Conservation (phyloP, 2,113 vertebrate species). For the Dascyllus trimaculatus region DNA sequence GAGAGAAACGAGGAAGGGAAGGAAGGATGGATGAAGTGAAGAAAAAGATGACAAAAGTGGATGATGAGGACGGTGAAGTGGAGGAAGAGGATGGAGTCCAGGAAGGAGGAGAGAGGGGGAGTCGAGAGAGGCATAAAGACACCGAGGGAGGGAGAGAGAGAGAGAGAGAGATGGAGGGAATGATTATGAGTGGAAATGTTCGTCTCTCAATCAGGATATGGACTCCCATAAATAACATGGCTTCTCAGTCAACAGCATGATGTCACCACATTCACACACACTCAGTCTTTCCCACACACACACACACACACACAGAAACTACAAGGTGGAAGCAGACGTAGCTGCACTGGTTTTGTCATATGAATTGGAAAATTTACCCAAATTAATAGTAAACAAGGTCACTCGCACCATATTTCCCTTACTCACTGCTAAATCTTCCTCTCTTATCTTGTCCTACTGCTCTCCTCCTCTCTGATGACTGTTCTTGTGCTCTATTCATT, state of each 20-base stretch:
- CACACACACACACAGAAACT: neutral
- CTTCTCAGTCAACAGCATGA: conserved; percentile 63
- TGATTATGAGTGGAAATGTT: conserved; percentile 67
- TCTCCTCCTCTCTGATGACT: neutral
- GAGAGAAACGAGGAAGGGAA: neutral
- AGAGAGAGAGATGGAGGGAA: conserved; percentile 34
- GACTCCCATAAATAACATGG: conserved; percentile 69
- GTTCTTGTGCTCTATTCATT: conserved; percentile 33
- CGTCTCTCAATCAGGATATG: conserved; percentile 76
- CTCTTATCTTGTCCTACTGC: neutral
- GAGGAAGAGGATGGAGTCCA: conserved; percentile 9
- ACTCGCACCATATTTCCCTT: conserved; percentile 16
- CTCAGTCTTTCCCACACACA: neutral
- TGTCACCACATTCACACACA: conserved; percentile 53
- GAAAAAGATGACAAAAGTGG: neutral
- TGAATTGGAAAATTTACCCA: neutral
- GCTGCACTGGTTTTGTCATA: neutral
- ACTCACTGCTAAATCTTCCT: conserved; percentile 3
- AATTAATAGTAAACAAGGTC: conserved; percentile 9
- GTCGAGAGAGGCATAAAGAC: conserved; percentile 9
- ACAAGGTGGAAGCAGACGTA: neutral
- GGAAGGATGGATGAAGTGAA: neutral
- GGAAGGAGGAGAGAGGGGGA: too few species aligned
- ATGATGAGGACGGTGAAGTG: conserved; percentile 10
- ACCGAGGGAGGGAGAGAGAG: neutral